phyloP scores from a whole-genome alignment of 2,797 vertebrate genomes.

The Nyctibius grandis region DNA sequence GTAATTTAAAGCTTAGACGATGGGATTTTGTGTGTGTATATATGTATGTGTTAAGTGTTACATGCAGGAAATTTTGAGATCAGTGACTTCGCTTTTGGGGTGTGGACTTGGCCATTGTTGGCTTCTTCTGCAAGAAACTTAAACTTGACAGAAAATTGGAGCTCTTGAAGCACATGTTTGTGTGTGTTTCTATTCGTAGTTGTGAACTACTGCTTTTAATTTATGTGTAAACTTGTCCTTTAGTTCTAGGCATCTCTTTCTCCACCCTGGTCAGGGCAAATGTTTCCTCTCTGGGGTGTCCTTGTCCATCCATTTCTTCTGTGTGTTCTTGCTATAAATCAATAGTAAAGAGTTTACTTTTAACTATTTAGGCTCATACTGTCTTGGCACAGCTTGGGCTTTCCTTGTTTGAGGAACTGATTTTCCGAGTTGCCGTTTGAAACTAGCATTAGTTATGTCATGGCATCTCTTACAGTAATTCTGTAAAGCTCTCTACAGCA shows the following conservation, averaged over 20 bases:
- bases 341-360: conserved; percentile 15
- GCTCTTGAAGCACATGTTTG: conserved; percentile 36
- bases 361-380: background rate
- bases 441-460: background rate
- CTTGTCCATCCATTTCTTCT: background rate
- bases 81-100: conserved; percentile 22
- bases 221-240: conserved; percentile 8
- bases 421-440: conserved; percentile 17
- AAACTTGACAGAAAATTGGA: conserved; percentile 31
- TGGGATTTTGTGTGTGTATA: background rate
- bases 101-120: conserved; percentile 34
- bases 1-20: conserved; percentile 53
- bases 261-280: background rate
- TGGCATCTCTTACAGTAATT: conserved; percentile 8
- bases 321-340: conserved; percentile 1
- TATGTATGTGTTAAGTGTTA: conserved; percentile 1
- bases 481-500: background rate
- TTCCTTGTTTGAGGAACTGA: background rate
- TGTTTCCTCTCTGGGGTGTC: background rate
- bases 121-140: conserved; percentile 38
- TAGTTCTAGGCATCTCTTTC: conserved; percentile 16
- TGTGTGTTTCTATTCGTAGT: conserved; percentile 38
- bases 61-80: conserved; percentile 13
- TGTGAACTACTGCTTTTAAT: conserved; percentile 53
- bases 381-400: background rate